These are phyloP conservation scores for Cerceris rybyensis DNA, from an alignment of 2,888 invertebrate species.

Conservation along the genomic window DNA sequence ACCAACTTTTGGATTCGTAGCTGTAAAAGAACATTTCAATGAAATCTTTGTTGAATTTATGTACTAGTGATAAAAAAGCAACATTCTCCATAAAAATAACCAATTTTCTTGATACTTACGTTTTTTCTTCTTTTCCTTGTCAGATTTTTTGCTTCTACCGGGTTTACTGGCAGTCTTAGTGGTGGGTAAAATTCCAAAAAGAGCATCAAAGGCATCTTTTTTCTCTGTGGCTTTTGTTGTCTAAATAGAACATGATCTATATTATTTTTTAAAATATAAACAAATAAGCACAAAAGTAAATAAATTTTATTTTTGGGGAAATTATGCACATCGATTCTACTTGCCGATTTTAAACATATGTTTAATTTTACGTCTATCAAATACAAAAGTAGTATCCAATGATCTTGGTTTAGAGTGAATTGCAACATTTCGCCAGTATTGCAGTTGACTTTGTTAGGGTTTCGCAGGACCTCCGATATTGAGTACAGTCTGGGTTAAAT, in stretches of 20 bases:
- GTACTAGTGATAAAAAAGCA: neutral
- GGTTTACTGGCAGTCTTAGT: conserved; percentile 77
- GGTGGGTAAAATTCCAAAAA: conserved; percentile 85
- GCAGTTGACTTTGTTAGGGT: too few species aligned
- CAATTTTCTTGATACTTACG: conserved; percentile 74
- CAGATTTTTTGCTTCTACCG: conserved; percentile 79
- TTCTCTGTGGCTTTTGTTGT: conserved; percentile 73
- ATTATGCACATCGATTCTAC: too few species aligned
- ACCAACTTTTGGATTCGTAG: conserved; percentile 86
- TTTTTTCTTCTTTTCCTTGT: conserved; percentile 82
- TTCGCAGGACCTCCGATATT: too few species aligned
- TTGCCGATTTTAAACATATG: too few species aligned
- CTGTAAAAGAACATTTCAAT: conserved; percentile 70
- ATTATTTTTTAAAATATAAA: too few species aligned
- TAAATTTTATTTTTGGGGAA: too few species aligned
- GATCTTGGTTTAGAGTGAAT: too few species aligned
- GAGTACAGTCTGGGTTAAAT: too few species aligned
- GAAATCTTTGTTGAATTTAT: neutral
- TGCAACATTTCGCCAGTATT: too few species aligned
- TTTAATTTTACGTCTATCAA: too few species aligned
- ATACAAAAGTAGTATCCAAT: too few species aligned
- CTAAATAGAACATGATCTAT: conserved; percentile 10
- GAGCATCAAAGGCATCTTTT: conserved; percentile 85
- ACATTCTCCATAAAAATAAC: neutral
- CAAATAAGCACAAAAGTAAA: too few species aligned